Evolutionary conservation across 1,140 invertebrate genomes (phyloP).

Genomic region (Telenomus remus): DNA sequence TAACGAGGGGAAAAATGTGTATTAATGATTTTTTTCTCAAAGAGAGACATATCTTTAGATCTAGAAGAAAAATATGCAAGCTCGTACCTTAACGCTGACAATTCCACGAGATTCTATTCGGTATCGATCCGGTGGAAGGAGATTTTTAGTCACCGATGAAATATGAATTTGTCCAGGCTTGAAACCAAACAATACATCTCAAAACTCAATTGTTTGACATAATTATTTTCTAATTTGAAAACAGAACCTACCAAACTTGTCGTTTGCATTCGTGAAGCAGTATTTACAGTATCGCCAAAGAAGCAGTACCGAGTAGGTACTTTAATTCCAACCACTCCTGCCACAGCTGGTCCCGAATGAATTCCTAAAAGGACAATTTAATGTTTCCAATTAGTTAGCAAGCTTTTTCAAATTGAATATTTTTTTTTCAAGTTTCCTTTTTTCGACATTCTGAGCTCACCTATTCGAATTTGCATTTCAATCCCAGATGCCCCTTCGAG

Average conservation of each 20-base stretch:
- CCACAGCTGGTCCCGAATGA: constrained; percentile 86
- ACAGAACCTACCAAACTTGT: constrained; percentile 82
- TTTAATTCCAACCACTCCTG: constrained; percentile 87
- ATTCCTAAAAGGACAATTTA: constrained; percentile 73
- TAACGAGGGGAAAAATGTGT: background rate
- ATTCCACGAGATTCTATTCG: constrained; percentile 80
- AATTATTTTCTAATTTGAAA: no score
- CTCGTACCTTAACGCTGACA: constrained; percentile 83
- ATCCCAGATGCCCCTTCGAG: constrained; percentile 76
- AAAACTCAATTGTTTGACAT: no score
- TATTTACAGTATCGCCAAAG: constrained; percentile 92
- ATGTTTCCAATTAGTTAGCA: background rate
- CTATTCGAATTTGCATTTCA: constrained; percentile 80
- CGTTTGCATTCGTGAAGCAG: constrained; percentile 90
- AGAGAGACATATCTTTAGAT: background rate
- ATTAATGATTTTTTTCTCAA: background rate
- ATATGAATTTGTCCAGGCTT: constrained; percentile 86
- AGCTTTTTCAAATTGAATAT: background rate
- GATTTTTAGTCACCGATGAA: constrained; percentile 79
- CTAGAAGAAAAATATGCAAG: background rate
- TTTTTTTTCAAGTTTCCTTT: background rate
- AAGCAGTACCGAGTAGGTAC: constrained; percentile 84
- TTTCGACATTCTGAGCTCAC: constrained; percentile 67
- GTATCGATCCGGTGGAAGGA: constrained; percentile 80
- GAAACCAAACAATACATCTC: background rate